Base-by-base conservation (phyloP, 2,113 vertebrate genomes). In the Butorides virescens region DNA sequence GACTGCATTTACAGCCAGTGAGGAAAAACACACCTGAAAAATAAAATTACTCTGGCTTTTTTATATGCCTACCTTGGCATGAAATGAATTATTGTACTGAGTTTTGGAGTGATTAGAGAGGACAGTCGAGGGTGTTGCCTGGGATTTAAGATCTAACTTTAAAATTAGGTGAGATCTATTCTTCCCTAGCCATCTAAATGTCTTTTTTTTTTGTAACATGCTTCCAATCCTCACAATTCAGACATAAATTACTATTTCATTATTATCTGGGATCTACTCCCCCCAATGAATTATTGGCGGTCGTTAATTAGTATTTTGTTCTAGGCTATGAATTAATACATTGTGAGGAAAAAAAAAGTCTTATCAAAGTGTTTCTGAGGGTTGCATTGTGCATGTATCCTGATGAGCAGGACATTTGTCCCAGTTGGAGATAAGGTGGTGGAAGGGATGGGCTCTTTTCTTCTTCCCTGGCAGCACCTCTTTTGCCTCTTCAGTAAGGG, bases 1-100 rank as follows among this genome's bases (percentile, higher is more conserved):
- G 27, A 30, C 3, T 23, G 20, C 10, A 2, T 74, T 62, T 67
- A 34, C 9, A n/a, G 3, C 5, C 26, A 17, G 0, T 6, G 52
- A 79, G 27, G 30, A 42, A 75, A 79, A 71, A 27, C 14, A 59
- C 2, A 13, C 5, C 13, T 2, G 3, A 21, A 42, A 74, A 85
- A 76, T 6, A 27, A 13, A 79, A 88, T 23, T 5, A 29, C 55
- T 19, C 42, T 11, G 8, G 4, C 0, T 39, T 29, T 55, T 91
- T 42, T 32, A 6, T 11, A 49, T 66, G 7, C 4, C 17, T 62
- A 1, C 19, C 14, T 63, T 14, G 8, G 7, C 53, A 85, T 29
- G 5, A 37, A 90, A 42, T 9, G 0, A 30, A 30, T 39, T 7
- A 14, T 8, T 52, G 2, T 16, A 7, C 4, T 56, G 46, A 78